These are phyloP conservation scores for Drosophila sechellia DNA, from an alignment of 1,140 invertebrate genomes.

Conservation along the genomic window DNA sequence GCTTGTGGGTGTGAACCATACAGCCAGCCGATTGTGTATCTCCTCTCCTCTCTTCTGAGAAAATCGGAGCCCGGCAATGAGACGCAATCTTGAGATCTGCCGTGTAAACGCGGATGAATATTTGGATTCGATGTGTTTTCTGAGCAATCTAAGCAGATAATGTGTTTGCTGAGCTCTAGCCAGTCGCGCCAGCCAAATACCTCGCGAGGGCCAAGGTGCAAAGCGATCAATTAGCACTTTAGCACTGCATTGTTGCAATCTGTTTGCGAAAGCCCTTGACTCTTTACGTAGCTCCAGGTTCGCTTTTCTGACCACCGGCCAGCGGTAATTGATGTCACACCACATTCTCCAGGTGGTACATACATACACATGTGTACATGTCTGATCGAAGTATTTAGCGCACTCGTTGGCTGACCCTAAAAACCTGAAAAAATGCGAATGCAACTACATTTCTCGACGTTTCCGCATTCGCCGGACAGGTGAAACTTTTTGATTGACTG, in stretches of 20 bases:
- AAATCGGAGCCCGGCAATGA: conserved; percentile 5
- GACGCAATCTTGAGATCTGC: background rate
- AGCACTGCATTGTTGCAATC: conserved; percentile 9
- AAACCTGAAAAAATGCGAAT: conserved; percentile 39
- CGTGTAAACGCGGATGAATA: background rate
- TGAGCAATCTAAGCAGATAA: conserved; percentile 10
- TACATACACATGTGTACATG: background rate
- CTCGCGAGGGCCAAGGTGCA: conserved; percentile 32
- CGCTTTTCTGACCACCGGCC: background rate
- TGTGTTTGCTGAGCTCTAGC: conserved; percentile 24
- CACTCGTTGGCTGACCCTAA: conserved; percentile 41
- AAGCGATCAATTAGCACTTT: conserved; percentile 28
- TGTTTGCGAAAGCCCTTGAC: conserved; percentile 12
- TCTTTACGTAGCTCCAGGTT: background rate
- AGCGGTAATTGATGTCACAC: conserved; percentile 34
- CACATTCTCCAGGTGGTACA: conserved; percentile 7
- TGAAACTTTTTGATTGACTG: conserved; percentile 48
- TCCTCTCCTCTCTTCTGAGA: conserved; percentile 5
- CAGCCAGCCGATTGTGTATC: conserved; percentile 16
- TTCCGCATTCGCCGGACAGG: conserved; percentile 48
- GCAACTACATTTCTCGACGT: conserved; percentile 20
- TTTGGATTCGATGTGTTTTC: conserved; percentile 19
- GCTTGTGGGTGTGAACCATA: conserved; percentile 16
- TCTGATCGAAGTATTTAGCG: conserved; percentile 34
- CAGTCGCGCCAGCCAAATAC: conserved; percentile 4